phyloP scores from a whole-genome alignment of 2,888 invertebrate genomes.

The Pammene aurita region DNA sequence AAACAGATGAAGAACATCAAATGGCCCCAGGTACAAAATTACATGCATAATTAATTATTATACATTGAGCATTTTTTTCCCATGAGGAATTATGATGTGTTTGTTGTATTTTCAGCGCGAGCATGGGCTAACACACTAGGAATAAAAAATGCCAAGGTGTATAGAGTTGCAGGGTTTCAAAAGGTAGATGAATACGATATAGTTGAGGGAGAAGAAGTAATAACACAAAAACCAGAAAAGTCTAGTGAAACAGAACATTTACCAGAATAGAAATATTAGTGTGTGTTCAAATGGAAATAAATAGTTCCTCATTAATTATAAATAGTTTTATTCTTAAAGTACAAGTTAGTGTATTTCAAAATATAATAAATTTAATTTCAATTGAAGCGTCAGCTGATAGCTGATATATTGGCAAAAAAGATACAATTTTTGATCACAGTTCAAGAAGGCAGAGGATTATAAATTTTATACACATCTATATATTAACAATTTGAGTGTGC shows the following conservation, averaged over 20 bases:
- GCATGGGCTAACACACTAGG: constrained; percentile 83
- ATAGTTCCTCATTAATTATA: constrained; percentile 22
- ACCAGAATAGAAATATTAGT: constrained; percentile 2
- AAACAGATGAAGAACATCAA: constrained; percentile 82
- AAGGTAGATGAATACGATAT: constrained; percentile 78
- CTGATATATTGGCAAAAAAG: constrained; percentile 42
- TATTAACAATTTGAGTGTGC: constrained; percentile 71
- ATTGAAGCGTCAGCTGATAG: constrained; percentile 9
- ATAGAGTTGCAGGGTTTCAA: constrained; percentile 78
- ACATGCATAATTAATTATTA: not conserved
- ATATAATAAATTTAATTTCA: constrained; percentile 12
- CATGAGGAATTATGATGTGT: too few relatives aligned
- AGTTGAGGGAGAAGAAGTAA: constrained; percentile 64
- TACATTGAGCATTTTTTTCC: too few relatives aligned
- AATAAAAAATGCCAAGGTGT: constrained; percentile 82
- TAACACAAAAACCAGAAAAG: constrained; percentile 39
- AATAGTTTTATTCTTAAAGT: constrained; percentile 38
- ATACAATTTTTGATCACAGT: constrained; percentile 72
- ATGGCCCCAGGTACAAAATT: constrained; percentile 81
- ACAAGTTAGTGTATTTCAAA: constrained; percentile 20
- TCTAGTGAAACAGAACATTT: constrained; percentile 43
- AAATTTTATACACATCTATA: constrained; percentile 39
- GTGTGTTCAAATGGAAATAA: constrained; percentile 26
- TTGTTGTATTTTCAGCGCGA: constrained; percentile 68
- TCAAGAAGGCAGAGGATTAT: constrained; percentile 63